These are phyloP conservation scores for Crioceris asparagi DNA, from an alignment of 2,888 invertebrate genomes.

Conservation along the genomic window DNA sequence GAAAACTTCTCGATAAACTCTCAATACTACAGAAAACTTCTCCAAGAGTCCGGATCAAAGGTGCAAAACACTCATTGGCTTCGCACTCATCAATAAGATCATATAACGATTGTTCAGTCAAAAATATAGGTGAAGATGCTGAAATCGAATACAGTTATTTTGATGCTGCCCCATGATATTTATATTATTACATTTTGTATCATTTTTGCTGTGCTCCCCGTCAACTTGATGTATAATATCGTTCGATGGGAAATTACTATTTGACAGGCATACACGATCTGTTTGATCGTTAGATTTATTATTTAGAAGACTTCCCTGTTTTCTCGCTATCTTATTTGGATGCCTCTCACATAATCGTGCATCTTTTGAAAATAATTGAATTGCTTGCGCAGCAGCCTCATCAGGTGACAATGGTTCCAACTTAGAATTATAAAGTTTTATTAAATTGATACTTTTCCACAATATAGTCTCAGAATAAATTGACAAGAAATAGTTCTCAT, in stretches of 20 bases:
- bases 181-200: neutral
- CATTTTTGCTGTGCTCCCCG: neutral
- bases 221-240: neutral
- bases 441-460: constrained; percentile 7
- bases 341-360: constrained; percentile 72
- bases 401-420: constrained; percentile 68
- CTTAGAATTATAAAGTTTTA: no score
- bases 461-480: no score
- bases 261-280: neutral
- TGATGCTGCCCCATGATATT: no score
- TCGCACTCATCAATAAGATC: constrained; percentile 67
- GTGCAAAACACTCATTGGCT: constrained; percentile 54
- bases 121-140: constrained; percentile 38
- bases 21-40: constrained; percentile 64
- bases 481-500: neutral
- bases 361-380: constrained; percentile 76
- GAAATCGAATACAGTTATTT: no score
- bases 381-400: constrained; percentile 83
- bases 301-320: constrained; percentile 29
- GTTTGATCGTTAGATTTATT: constrained; percentile 11
- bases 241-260: neutral
- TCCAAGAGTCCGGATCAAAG: constrained; percentile 63
- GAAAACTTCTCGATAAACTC: constrained; percentile 64
- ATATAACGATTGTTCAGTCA: constrained; percentile 67
- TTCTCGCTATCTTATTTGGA: constrained; percentile 61